Percentiles rank a stretch among this genome's conserved stretches.
Conservation (phyloP, 2,797 vertebrate genomes). For the Chromis chromis region DNA sequence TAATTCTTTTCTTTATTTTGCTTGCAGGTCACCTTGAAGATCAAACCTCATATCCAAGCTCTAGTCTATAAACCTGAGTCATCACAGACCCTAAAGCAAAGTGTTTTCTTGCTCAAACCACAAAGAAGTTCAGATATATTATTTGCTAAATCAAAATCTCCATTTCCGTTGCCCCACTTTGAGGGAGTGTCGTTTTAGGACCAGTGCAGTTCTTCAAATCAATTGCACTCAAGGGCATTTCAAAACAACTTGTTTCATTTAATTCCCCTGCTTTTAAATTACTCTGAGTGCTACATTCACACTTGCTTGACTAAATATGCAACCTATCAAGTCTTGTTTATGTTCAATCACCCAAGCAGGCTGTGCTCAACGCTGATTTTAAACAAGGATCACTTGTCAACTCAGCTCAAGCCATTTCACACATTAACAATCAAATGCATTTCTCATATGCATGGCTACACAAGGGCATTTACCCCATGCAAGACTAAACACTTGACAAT, state of each 20-base stretch:
- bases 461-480: constrained; percentile 24
- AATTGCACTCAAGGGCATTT: constrained; percentile 34
- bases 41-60: constrained; percentile 1
- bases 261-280: constrained; percentile 29
- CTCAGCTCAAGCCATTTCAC: constrained; percentile 51
- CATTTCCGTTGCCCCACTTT: not conserved
- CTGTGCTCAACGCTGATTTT: constrained; percentile 38
- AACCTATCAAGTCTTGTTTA: constrained; percentile 42
- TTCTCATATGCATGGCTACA: constrained; percentile 42
- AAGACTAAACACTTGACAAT: constrained; percentile 32
- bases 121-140: not conserved
- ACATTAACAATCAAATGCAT: constrained; percentile 50
- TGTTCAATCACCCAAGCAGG: constrained; percentile 44
- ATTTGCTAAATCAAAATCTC: not conserved
- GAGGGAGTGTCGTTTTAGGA: not conserved
- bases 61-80: not conserved
- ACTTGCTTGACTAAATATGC: constrained; percentile 40
- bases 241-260: constrained; percentile 29
- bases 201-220: constrained; percentile 2
- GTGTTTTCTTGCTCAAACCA: not conserved
- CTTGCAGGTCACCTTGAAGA: not conserved
- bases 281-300: constrained; percentile 26
- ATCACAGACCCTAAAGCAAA: not conserved
- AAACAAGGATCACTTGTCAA: constrained; percentile 48
- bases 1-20: not conserved